Base-by-base conservation (phyloP, 1,140 invertebrate genomes). In the Episyrphus balteatus region DNA sequence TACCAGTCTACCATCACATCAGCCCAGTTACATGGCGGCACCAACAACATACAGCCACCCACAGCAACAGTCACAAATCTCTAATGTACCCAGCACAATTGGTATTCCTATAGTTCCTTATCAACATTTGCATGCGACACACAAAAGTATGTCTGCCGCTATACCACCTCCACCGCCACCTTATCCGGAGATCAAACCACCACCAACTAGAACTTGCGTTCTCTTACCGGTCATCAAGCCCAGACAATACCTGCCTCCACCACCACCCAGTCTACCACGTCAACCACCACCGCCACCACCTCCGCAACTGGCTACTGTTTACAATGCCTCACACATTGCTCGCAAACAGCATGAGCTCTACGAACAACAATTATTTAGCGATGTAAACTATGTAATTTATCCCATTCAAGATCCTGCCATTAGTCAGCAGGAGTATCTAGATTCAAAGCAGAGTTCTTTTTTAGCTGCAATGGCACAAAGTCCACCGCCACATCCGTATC, bases 311-410 rank as follows among this genome's bases (percentile, higher is more conserved):
- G 69, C 75, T 0, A 78, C 78, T 0, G 70, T 83, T 17, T 75
- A 75, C 73, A 81, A 79, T 2, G 79, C 80, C 3, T 79, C 77
- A 47, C 81, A 84, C 50, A 70, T 88, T 12, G 83, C 84, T 0
- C 73, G 81, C 14, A 83, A 82, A 21, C 86, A 88, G 51, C 82
- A 88, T 44, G 83, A 87, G 53, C 81, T 86, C 50, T 91, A 88
- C 55, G 83, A 88, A 56, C 86, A 88, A 55, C 87, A 91, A 57
- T 74, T 91, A 14, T 88, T 88, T 53, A 90, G 87, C 33, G 88
- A 91, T 55, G 86, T 88, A 6, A 88, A 92, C 62, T 92, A 88
- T 57, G 88, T 91, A 0, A 86, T 91, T 61, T 92, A 90, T 58
- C 88, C 88, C 0, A 66, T 90, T 41, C 87, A 91, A 68, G 88